Conservation (phyloP, 2,113 vertebrate species). For the Channa maculata region DNA sequence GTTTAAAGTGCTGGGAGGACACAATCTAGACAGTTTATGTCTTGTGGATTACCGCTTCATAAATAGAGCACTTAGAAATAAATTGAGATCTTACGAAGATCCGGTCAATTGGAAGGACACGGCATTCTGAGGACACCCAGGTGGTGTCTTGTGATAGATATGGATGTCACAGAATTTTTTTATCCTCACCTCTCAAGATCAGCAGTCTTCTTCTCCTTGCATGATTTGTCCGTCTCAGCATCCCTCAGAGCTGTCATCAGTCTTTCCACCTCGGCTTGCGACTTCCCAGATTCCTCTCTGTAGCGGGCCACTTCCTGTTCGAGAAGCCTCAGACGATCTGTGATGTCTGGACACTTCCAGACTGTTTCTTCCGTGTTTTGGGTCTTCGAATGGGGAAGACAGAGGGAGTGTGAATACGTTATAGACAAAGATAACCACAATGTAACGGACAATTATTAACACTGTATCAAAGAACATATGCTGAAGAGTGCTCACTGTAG, state of each 20-base stretch:
- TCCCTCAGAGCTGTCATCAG: constrained; percentile 92
- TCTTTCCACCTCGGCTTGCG: constrained; percentile 92
- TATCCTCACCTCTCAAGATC: constrained; percentile 93
- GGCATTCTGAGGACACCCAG: constrained; percentile 47
- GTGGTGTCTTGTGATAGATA: constrained; percentile 20
- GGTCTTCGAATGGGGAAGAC: constrained; percentile 74
- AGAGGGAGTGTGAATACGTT: constrained; percentile 12
- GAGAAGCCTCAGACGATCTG: constrained; percentile 90
- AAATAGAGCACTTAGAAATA: constrained; percentile 70
- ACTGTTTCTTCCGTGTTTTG: constrained; percentile 88
- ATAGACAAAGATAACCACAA: not conserved
- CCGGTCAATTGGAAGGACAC: constrained; percentile 41
- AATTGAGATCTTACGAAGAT: constrained; percentile 50
- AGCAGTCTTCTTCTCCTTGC: constrained; percentile 93
- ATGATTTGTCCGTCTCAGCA: constrained; percentile 91
- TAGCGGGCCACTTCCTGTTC: constrained; percentile 94
- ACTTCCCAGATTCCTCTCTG: constrained; percentile 92
- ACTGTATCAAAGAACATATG: not conserved
- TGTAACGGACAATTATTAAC: not conserved
- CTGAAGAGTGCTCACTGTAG: not conserved
- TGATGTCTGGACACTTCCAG: constrained; percentile 89
- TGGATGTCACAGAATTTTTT: constrained; percentile 13
- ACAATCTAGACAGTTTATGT: constrained; percentile 72
- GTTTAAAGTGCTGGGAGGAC: constrained; percentile 68
- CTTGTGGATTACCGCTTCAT: constrained; percentile 64